A percentile compares a stretch with the other conserved stretches of the same genome.
Evolutionary conservation across 1,140 invertebrate genomes (phyloP).

Genomic region (Oppia nitens): DNA sequence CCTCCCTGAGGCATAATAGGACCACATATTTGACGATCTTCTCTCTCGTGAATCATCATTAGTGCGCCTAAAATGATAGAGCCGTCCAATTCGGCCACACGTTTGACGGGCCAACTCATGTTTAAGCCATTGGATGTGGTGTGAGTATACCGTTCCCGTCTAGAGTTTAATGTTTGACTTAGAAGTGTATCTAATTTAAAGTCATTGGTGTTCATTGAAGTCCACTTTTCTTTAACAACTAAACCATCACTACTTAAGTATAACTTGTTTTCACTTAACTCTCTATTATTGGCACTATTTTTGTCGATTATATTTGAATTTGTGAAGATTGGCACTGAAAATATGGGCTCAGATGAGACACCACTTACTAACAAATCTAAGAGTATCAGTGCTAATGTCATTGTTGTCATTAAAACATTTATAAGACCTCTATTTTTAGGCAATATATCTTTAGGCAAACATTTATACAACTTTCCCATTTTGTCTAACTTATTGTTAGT

Average conservation of each 20-base stretch:
- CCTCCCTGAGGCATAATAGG: slow-evolving; percentile 88
- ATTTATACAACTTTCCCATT: too few species aligned
- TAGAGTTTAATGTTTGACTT: slow-evolving; percentile 2
- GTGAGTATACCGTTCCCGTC: slow-evolving; percentile 3
- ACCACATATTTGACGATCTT: slow-evolving; percentile 60
- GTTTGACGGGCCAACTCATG: slow-evolving; percentile 49
- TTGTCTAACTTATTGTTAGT: too few species aligned
- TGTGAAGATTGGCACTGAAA: background rate
- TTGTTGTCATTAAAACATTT: too few species aligned
- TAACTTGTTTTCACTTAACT: background rate
- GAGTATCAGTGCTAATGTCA: too few species aligned
- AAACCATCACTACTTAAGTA: background rate
- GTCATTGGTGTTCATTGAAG: background rate
- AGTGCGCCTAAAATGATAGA: slow-evolving; percentile 59
- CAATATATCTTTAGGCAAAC: too few species aligned
- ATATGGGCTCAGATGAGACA: background rate
- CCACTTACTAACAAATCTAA: too few species aligned
- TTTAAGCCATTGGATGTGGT: slow-evolving; percentile 6
- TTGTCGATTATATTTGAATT: background rate
- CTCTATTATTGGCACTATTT: slow-evolving; percentile 8
- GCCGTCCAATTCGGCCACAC: slow-evolving; percentile 65
- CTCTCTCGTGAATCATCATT: slow-evolving; percentile 88
- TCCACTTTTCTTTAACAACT: background rate
- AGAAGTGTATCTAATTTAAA: background rate
- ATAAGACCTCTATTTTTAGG: too few species aligned